Evolutionary conservation across 2,113 vertebrate genomes (phyloP).

Genomic region (Girardinichthys multiradiatus): DNA sequence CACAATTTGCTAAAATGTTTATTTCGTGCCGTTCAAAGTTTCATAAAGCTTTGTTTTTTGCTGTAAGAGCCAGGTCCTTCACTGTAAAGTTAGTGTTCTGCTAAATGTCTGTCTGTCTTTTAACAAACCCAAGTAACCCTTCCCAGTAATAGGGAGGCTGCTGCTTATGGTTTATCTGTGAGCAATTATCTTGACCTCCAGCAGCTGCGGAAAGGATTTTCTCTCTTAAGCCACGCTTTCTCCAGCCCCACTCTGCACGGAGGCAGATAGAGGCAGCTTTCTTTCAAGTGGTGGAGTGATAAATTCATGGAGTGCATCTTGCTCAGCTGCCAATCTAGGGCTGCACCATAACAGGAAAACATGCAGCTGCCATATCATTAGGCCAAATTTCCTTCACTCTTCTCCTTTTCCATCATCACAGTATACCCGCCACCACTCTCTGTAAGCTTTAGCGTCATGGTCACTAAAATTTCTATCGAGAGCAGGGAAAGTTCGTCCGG

Average conservation of each 20-base stretch:
- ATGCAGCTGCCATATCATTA: neutral
- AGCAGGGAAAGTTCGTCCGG: no score
- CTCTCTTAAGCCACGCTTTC: conserved; percentile 24
- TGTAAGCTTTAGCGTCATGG: neutral
- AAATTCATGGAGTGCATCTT: neutral
- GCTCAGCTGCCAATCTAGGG: conserved; percentile 1
- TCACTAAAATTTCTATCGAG: no score
- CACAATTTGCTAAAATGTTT: no score
- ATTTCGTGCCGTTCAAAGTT: no score
- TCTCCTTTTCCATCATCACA: neutral
- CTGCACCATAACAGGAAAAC: neutral
- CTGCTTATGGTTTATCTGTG: neutral
- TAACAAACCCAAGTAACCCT: no score
- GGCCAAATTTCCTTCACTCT: neutral
- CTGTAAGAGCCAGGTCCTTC: no score
- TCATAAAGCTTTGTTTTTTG: no score
- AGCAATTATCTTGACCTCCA: conserved; percentile 6
- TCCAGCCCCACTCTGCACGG: conserved; percentile 3
- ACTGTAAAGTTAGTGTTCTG: no score
- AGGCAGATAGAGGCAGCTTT: neutral
- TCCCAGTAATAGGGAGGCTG: neutral
- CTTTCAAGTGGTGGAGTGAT: neutral
- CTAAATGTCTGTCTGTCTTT: no score
- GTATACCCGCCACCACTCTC: neutral
- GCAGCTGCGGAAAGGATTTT: neutral